Evolutionary conservation across 2,113 vertebrate species (phyloP).

Genomic region (Siniperca knerii): DNA sequence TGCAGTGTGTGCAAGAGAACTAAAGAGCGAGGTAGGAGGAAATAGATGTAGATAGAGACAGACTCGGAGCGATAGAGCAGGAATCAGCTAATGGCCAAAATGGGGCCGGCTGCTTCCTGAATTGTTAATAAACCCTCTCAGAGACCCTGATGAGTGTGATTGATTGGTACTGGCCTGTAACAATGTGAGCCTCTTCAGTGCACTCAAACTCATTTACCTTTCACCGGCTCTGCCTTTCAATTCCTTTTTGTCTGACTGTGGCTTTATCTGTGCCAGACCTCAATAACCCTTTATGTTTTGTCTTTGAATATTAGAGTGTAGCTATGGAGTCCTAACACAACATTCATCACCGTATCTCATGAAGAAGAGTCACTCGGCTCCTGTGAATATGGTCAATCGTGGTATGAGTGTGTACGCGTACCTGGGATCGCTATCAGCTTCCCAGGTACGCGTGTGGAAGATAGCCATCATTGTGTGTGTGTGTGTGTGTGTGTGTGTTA

Average conservation of each 20-base stretch:
- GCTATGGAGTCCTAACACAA: conserved; percentile 10
- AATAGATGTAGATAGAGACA: conserved; percentile 30
- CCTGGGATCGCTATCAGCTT: not conserved
- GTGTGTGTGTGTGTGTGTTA: conserved; percentile 21
- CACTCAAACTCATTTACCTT: conserved; percentile 74
- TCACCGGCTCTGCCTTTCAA: conserved; percentile 49
- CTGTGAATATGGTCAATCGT: conserved; percentile 20
- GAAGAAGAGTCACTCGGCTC: conserved; percentile 32
- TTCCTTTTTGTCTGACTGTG: conserved; percentile 62
- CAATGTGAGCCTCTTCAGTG: conserved; percentile 63
- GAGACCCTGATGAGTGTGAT: conserved; percentile 70
- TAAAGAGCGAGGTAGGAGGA: conserved; percentile 2
- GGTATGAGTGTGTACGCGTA: not conserved
- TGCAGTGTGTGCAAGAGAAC: not conserved
- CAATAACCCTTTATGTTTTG: conserved; percentile 53
- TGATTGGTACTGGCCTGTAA: conserved; percentile 68
- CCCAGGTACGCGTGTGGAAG: conserved; percentile 1
- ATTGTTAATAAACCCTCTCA: conserved; percentile 76
- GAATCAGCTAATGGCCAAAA: conserved; percentile 68
- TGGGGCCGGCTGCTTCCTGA: conserved; percentile 65
- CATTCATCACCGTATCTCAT: conserved; percentile 47
- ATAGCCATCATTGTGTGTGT: conserved; percentile 38
- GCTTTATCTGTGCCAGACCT: conserved; percentile 54
- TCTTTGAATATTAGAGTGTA: conserved; percentile 61
- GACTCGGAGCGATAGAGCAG: conserved; percentile 13